Evolutionary conservation across 2,113 vertebrate genomes (phyloP).

Genomic region (Myocastor coypus): DNA sequence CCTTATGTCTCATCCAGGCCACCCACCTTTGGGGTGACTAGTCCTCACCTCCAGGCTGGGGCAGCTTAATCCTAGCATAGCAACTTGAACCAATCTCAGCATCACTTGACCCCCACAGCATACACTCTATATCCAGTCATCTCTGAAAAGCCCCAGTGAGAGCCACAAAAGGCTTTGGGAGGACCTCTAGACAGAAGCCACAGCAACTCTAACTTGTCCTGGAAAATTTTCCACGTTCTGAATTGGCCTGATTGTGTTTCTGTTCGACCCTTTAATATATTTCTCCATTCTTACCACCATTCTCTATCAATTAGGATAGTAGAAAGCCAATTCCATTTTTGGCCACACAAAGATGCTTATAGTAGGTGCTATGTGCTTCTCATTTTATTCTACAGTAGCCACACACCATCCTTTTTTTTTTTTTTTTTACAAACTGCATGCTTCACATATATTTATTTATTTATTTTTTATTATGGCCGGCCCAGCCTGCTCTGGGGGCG

Average conservation of each 20-base stretch:
- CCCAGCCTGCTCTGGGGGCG: too few species aligned
- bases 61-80: background rate
- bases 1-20: background rate
- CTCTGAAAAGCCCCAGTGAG: background rate
- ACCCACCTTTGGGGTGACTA: background rate
- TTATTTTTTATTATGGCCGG: too few species aligned
- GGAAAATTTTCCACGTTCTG: background rate
- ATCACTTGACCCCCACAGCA: background rate
- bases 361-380: background rate
- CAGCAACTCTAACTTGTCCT: background rate
- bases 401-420: background rate
- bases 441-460: too few species aligned
- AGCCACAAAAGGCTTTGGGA: background rate
- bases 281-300: background rate
- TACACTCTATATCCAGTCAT: background rate
- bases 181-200: background rate
- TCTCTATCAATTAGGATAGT: background rate
- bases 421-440: too few species aligned
- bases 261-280: background rate
- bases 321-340: too few species aligned
- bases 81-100: background rate
- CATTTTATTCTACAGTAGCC: background rate
- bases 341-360: background rate
- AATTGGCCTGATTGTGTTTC: background rate
- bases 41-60: background rate